phyloP scores from a whole-genome alignment of 2,797 vertebrate species.

The Cynodonichthys magdalenae region DNA sequence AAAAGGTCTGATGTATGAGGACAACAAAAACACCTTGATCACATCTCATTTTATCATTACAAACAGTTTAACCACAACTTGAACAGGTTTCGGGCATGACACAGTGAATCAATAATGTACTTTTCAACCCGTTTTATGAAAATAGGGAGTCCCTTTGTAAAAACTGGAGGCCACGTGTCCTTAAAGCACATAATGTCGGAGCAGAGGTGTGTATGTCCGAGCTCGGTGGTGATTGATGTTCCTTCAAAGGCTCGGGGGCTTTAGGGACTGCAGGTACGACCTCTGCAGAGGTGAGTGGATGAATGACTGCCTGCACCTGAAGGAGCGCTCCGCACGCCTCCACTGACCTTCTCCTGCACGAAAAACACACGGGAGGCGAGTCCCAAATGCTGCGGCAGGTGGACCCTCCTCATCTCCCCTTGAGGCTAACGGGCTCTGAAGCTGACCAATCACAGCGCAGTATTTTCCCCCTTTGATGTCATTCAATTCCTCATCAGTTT shows the following conservation, averaged over 20 bases:
- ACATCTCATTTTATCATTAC: too few relatives aligned
- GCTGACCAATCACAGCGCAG: too few relatives aligned
- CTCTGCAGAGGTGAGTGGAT: constrained; percentile 67
- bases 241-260: constrained; percentile 66
- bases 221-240: constrained; percentile 74
- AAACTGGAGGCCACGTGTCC: constrained; percentile 9
- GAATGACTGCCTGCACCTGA: constrained; percentile 57
- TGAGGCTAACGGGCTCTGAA: too few relatives aligned
- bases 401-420: too few relatives aligned
- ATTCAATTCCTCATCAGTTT: too few relatives aligned
- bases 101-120: too few relatives aligned
- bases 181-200: too few relatives aligned
- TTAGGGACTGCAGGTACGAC: constrained; percentile 65
- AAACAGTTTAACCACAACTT: too few relatives aligned
- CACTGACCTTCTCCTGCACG: constrained; percentile 57
- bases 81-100: too few relatives aligned
- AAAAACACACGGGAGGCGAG: constrained; percentile 35
- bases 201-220: constrained; percentile 8
- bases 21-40: too few relatives aligned
- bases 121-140: not conserved
- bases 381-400: not conserved
- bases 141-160: constrained; percentile 1
- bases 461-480: too few relatives aligned
- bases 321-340: constrained; percentile 41
- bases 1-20: too few relatives aligned